phyloP scores from a whole-genome alignment of 2,113 vertebrate species.

The Boleophthalmus pectinirostris region DNA sequence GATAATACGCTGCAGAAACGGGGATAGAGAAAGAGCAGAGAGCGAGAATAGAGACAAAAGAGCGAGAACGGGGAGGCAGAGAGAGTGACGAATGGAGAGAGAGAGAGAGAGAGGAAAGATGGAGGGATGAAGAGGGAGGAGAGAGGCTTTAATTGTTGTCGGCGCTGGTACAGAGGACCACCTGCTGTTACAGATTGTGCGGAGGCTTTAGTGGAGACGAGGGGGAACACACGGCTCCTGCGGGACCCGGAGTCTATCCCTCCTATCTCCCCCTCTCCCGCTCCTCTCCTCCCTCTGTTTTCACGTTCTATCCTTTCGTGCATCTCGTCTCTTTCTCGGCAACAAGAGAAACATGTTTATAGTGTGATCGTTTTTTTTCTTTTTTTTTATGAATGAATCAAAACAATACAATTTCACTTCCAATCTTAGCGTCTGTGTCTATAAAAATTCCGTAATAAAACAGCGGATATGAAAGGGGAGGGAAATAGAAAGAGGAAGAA shows the following conservation, averaged over 20 bases:
- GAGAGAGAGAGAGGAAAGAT: neutral
- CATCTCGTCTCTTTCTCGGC: neutral
- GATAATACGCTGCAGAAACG: too few species aligned
- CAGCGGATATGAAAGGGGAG: rapidly evolving
- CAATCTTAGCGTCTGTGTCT: too few species aligned
- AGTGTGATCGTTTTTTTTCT: too few species aligned
- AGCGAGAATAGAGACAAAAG: too few species aligned
- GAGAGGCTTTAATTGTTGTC: constrained; percentile 67
- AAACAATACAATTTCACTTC: neutral
- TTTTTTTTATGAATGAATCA: neutral
- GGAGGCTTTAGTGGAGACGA: constrained; percentile 53
- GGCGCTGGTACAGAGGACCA: constrained; percentile 61
- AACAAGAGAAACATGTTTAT: neutral
- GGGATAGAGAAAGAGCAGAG: neutral
- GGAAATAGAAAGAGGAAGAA: too few species aligned
- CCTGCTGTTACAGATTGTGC: constrained; percentile 48
- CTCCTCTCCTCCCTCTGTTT: constrained; percentile 12
- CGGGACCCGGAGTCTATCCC: neutral
- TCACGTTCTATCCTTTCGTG: neutral
- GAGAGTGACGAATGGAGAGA: neutral
- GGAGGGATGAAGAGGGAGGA: constrained; percentile 28
- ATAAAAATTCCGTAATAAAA: too few species aligned
- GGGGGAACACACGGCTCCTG: constrained; percentile 28
- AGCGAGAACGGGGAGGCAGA: too few species aligned
- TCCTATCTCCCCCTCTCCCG: too few species aligned